phyloP scores from a whole-genome alignment of 1,140 invertebrate genomes.

The Tigriopus japonicus region DNA sequence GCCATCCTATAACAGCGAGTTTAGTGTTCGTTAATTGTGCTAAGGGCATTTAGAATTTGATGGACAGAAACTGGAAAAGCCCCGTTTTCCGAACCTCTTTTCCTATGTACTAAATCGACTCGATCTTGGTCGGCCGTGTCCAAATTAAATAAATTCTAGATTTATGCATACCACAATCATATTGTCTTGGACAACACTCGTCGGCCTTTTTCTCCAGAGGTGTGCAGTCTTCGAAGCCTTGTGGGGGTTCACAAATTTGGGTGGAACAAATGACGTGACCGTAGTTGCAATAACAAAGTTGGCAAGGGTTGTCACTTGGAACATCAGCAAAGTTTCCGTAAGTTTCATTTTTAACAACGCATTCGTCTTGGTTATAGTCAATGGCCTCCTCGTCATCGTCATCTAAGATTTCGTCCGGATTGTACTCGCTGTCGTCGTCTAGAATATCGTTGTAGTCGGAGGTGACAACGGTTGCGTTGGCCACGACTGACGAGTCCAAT shows the following conservation, averaged over 20 bases:
- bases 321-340: slow-evolving; percentile 12
- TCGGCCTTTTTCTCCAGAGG: slow-evolving; percentile 13
- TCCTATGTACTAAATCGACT: too few relatives aligned
- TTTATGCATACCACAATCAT: slow-evolving; percentile 25
- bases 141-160: background rate
- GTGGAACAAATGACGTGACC: slow-evolving; percentile 9
- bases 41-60: too few relatives aligned
- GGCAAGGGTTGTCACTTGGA: slow-evolving; percentile 6
- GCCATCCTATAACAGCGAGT: background rate
- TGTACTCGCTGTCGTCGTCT: background rate
- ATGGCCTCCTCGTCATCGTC: background rate
- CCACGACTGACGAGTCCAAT: too few relatives aligned
- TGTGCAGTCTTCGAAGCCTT: slow-evolving; percentile 16
- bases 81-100: too few relatives aligned
- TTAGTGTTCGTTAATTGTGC: too few relatives aligned
- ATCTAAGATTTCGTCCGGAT: background rate
- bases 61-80: too few relatives aligned
- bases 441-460: too few relatives aligned
- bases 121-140: background rate
- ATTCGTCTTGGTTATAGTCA: background rate
- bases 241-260: background rate
- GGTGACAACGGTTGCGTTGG: too few relatives aligned
- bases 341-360: background rate
- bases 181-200: slow-evolving; percentile 23
- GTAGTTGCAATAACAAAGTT: slow-evolving; percentile 12